These are phyloP conservation scores for Echinarachnius parma DNA, from an alignment of 53 echinoderm and acorn worm species.

Conservation along the genomic window DNA sequence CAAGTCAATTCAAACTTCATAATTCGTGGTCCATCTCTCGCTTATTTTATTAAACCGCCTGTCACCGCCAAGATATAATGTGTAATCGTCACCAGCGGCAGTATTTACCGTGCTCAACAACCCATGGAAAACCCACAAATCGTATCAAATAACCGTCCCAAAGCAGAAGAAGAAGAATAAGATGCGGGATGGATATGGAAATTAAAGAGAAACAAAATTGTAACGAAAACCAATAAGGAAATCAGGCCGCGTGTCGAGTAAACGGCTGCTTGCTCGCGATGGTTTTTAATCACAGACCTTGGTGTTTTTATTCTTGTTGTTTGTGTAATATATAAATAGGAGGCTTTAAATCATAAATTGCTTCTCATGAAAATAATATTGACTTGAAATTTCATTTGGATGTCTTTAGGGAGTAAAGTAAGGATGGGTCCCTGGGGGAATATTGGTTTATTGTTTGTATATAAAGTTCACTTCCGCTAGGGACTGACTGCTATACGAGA, in stretches of 20 bases:
- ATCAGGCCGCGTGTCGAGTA: slow-evolving; percentile 19
- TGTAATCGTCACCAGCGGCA: slow-evolving; percentile 28
- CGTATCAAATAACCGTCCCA: slow-evolving; percentile 22
- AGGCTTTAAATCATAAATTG: too few relatives aligned
- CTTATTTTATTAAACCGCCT: slow-evolving; percentile 38
- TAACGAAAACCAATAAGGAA: slow-evolving; percentile 49
- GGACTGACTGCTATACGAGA: too few relatives aligned
- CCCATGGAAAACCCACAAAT: slow-evolving; percentile 48
- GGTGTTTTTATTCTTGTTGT: too few relatives aligned
- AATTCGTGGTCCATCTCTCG: neutral
- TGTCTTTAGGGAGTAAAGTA: too few relatives aligned
- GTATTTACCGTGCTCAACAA: slow-evolving; percentile 44
- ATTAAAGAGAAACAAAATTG: slow-evolving; percentile 24
- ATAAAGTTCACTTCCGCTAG: too few relatives aligned
- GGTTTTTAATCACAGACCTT: neutral
- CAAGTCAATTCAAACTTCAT: slow-evolving; percentile 14
- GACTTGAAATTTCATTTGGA: too few relatives aligned
- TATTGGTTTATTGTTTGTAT: too few relatives aligned
- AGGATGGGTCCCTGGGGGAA: too few relatives aligned
- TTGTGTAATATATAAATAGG: too few relatives aligned
- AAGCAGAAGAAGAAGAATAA: too few relatives aligned
- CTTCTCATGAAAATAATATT: too few relatives aligned
- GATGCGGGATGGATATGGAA: slow-evolving; percentile 4
- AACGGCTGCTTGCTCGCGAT: slow-evolving; percentile 25
- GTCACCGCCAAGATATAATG: slow-evolving; percentile 39